Evolutionary conservation across 2,888 invertebrate species (phyloP).

Genomic region (Eupithecia insigniata): DNA sequence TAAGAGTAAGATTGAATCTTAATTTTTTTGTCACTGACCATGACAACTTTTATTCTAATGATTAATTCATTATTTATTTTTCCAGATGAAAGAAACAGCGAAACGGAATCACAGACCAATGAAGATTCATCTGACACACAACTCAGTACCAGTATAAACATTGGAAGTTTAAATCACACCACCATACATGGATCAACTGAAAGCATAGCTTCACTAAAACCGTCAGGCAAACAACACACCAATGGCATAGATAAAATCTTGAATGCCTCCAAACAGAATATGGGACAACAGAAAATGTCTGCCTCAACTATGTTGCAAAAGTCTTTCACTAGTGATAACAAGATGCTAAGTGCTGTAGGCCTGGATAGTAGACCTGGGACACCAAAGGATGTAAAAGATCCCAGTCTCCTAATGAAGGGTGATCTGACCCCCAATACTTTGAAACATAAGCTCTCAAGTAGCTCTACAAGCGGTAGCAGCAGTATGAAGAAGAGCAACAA

Average conservation of each 20-base stretch:
- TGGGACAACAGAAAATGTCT: constrained; percentile 63
- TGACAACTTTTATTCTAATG: neutral
- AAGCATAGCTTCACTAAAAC: constrained; percentile 75
- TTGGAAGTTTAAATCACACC: constrained; percentile 76
- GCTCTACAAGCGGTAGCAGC: constrained; percentile 77
- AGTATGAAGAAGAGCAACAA: constrained; percentile 90
- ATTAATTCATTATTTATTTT: constrained; percentile 14
- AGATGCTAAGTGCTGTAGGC: constrained; percentile 72
- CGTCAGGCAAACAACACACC: constrained; percentile 80
- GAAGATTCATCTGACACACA: constrained; percentile 89
- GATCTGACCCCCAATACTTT: constrained; percentile 72
- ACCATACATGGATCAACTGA: constrained; percentile 81
- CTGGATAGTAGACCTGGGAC: constrained; percentile 78
- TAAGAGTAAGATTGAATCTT: constrained; percentile 86
- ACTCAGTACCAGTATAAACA: constrained; percentile 78
- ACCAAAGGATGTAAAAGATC: constrained; percentile 77
- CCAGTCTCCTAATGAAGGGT: constrained; percentile 66
- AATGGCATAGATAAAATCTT: constrained; percentile 77
- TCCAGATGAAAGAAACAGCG: constrained; percentile 92
- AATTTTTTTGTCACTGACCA: neutral
- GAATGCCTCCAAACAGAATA: constrained; percentile 71
- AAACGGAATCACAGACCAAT: constrained; percentile 93
- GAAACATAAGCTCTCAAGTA: constrained; percentile 81
- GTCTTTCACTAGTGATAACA: constrained; percentile 72
- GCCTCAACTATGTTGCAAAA: constrained; percentile 75